Evolutionary conservation across 1,140 invertebrate species (phyloP).

Genomic region (Acromyrmex echinatior): DNA sequence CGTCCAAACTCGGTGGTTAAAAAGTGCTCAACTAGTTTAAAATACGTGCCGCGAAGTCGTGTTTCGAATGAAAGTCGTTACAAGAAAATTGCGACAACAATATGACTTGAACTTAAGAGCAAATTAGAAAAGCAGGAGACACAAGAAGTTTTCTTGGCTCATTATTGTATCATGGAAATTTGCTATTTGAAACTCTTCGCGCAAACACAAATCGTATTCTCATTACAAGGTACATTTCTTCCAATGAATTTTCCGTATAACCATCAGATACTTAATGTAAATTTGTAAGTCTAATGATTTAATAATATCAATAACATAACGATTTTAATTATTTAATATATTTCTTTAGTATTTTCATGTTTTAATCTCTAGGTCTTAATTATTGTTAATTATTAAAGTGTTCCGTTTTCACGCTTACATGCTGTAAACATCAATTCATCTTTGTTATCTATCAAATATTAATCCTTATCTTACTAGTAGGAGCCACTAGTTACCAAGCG

Average conservation of each 20-base stretch:
- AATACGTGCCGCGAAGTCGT: constrained; percentile 25
- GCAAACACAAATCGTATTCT: constrained; percentile 40
- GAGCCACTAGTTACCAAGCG: too few relatives aligned
- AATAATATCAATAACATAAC: neutral
- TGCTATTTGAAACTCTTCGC: constrained; percentile 37
- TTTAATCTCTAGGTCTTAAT: neutral
- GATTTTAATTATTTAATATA: neutral
- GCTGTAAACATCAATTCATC: too few relatives aligned
- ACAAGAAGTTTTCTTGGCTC: constrained; percentile 11
- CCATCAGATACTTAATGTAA: neutral
- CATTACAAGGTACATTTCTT: constrained; percentile 18
- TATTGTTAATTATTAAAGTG: neutral
- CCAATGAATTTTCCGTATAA: neutral
- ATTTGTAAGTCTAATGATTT: neutral
- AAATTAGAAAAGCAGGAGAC: constrained; percentile 54
- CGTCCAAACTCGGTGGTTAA: constrained; percentile 54
- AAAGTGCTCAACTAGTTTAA: constrained; percentile 57
- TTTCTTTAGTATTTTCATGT: neutral
- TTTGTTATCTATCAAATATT: too few relatives aligned
- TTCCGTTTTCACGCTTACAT: neutral
- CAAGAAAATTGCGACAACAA: constrained; percentile 54
- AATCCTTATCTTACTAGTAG: too few relatives aligned
- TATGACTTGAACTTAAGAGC: constrained; percentile 49
- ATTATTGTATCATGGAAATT: constrained; percentile 28
- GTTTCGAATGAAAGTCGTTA: constrained; percentile 53